Evolutionary conservation across 2,888 invertebrate genomes (phyloP).

Genomic region (Pogonocherus hispidulus): DNA sequence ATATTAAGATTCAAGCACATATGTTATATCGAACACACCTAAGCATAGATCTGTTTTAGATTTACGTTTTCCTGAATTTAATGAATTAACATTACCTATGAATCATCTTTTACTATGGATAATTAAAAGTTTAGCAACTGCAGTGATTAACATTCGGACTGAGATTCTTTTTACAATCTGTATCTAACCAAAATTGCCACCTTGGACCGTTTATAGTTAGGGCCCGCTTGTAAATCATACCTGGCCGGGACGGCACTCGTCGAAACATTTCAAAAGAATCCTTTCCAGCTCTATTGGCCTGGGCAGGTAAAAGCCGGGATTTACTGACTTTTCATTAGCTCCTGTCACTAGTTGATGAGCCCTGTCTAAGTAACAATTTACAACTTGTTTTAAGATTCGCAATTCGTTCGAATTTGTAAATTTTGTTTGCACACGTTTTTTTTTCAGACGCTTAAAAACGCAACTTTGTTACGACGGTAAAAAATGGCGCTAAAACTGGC

Average conservation of each 20-base stretch:
- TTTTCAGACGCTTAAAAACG: background rate
- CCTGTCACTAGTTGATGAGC: constrained; percentile 47
- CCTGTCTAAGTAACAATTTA: constrained; percentile 41
- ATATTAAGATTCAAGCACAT: no score
- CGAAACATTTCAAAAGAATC: constrained; percentile 44
- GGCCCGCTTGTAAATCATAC: constrained; percentile 54
- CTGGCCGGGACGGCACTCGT: constrained; percentile 42
- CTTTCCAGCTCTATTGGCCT: constrained; percentile 38
- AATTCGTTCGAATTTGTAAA: constrained; percentile 28
- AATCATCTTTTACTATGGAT: no score
- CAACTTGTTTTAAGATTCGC: constrained; percentile 43
- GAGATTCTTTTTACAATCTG: constrained; percentile 54
- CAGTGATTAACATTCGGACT: background rate
- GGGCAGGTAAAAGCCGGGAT: constrained; percentile 50
- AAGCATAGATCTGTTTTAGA: no score
- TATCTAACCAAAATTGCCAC: constrained; percentile 57
- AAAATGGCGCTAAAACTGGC: constrained; percentile 44
- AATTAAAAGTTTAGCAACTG: background rate
- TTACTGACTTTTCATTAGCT: constrained; percentile 54
- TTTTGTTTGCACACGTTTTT: constrained; percentile 29
- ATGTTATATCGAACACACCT: no score
- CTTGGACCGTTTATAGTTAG: constrained; percentile 57
- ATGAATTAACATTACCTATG: no score
- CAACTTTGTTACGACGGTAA: constrained; percentile 39
- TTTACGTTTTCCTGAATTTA: no score